phyloP scores from a whole-genome alignment of 2,113 vertebrate species.

The Emydura subglobosa region DNA sequence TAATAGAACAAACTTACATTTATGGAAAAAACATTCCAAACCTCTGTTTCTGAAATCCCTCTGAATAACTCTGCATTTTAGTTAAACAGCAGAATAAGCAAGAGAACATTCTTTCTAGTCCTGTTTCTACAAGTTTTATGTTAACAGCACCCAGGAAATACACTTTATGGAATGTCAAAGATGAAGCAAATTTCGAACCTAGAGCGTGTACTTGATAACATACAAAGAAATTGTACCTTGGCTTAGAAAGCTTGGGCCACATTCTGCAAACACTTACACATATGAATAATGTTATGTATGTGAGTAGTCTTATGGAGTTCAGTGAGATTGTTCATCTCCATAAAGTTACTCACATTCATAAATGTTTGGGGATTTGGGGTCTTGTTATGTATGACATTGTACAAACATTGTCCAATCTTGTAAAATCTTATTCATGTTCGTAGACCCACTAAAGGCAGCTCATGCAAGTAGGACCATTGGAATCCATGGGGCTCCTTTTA shows the following conservation, averaged over 20 bases:
- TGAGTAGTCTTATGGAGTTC: not conserved
- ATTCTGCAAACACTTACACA: not conserved
- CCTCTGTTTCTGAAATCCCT: not conserved
- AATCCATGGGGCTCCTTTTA: not conserved
- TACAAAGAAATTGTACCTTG: not conserved
- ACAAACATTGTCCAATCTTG: rapidly evolving
- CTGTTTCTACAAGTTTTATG: not conserved
- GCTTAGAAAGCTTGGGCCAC: not conserved
- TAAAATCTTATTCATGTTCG: not conserved
- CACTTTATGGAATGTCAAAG: not conserved
- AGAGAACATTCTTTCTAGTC: not conserved
- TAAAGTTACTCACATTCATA: not conserved
- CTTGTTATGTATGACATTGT: not conserved
- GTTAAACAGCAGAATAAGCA: not conserved
- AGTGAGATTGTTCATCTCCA: not conserved
- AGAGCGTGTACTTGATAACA: rapidly evolving
- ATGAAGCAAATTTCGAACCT: rapidly evolving
- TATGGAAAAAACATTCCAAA: not conserved
- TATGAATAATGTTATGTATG: not conserved
- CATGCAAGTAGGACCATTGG: not conserved
- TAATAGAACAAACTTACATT: not conserved
- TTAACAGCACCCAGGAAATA: not conserved
- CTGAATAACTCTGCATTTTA: rapidly evolving
- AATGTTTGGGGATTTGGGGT: not conserved
- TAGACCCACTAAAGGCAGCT: rapidly evolving